A percentile compares a stretch with the other conserved stretches of the same genome.
Conservation (phyloP, 92 coral and sea anemone species). For the Zoanthus sociatus region DNA sequence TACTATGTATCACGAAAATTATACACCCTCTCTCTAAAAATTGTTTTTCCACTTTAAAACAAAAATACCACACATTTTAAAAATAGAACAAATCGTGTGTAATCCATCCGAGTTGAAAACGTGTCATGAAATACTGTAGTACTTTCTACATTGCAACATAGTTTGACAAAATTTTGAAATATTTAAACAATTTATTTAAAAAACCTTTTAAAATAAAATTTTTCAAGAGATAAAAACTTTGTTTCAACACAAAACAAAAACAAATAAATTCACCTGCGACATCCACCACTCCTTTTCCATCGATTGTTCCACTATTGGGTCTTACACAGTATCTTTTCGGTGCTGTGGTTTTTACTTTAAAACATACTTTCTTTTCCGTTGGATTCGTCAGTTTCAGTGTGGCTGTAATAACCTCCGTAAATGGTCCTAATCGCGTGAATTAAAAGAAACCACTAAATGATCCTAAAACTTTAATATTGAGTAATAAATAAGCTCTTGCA, state of each 20-base stretch:
- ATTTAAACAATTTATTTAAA: neutral
- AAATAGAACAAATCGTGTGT: neutral
- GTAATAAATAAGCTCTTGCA: conserved; percentile 34
- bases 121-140: neutral
- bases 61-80: neutral
- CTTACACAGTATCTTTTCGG: conserved; percentile 98
- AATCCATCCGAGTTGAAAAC: neutral
- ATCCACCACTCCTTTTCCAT: conserved; percentile 80
- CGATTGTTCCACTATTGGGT: conserved; percentile 94
- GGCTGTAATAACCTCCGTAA: conserved; percentile 93
- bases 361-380: conserved; percentile 86
- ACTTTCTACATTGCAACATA: no score
- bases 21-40: no score
- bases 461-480: conserved; percentile 8
- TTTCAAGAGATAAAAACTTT: neutral
- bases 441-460: conserved; percentile 15
- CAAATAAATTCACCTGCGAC: conserved; percentile 81
- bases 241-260: conserved; percentile 17
- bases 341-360: conserved; percentile 98
- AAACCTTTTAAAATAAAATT: neutral
- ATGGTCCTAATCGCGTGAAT: conserved; percentile 74
- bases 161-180: neutral
- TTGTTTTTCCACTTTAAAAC: neutral
- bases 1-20: neutral
- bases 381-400: conserved; percentile 93